Evolutionary conservation across 2,888 invertebrate species (phyloP), one percentile per base, ranked within the genome.

Genomic region (Lithophane semibrunnea): DNA sequence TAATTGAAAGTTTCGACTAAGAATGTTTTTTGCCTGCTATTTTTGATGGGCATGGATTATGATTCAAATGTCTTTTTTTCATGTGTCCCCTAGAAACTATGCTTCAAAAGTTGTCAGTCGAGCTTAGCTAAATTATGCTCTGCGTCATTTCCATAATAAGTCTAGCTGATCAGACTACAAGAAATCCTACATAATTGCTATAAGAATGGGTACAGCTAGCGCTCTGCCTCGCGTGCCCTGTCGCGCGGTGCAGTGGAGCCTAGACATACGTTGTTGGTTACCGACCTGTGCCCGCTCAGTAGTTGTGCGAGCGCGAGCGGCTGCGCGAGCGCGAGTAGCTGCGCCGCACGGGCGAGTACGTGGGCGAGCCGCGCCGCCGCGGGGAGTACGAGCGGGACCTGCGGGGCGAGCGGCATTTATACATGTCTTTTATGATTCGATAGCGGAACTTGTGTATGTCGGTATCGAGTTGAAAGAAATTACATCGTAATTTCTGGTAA

Each of bases 301-400:
- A 94, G 90, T 92, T 90, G 92, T 93, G 92, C 61, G 81, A 83
- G 89, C 90, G 91, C 54, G 97, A 97, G 92, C 97, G 97, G 89
- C 86, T 87, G 85, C 92, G 91, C 37, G 98, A 98, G 95, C 98
- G 97, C 90, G 98, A 98, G 97, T 98, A 98, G 94, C 98, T 98
- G 94, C 99, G 98, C 78, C 98, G 98, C 91, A 99, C 98, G 68
- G 99, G 99, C 81, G 99, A 99, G 97, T 99, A 99, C 52, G 99
- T 98, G 73, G 99, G 99, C 84, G 99, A 98, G 86, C 99, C 99
- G 90, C 99, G 98, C 86, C 98, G 97, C 79, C 99, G 97, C 92
- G 98, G 97, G 83, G 98, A 98, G 94, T 98, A 98, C 90, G 98
- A 98, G 67, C 98, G 97, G 18, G 98, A 96, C 91, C 96, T 95